Base-by-base conservation (phyloP, 1,140 invertebrate genomes). In the Alviniconcha marisindica region DNA sequence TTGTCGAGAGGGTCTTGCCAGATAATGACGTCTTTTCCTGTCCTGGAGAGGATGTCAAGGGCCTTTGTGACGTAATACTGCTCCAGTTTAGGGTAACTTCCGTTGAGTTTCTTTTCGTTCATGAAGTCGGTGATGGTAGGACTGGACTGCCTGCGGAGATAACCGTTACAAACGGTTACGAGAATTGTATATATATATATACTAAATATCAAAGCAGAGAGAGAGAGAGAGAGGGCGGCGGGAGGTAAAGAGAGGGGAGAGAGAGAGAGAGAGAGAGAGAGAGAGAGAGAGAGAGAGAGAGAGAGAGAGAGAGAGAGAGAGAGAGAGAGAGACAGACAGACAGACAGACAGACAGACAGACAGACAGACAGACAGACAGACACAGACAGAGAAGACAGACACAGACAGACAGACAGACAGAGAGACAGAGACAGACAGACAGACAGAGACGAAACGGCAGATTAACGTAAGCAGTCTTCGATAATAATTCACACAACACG, bases 1-100 rank as follows among this genome's bases (percentile, higher is more conserved):
- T 98, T 96, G 83, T 96, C 95, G 90, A 97, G 96, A 0, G 98
- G 96, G 93, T 98, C 97, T 93, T 98, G 96, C 97, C 97, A 99
- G 1, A 98, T 96, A 42, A 98, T 94, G 69, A 95, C 94, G 24
- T 92, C 95, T 0, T 83, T 95, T 7, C 89, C 86, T 18, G 93
- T 63, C 18, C 83, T 73, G 10, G 88, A 63, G 0, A 93, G 86
- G 74, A 94, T 92, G 63, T 93, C 86, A 1, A 96, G 88, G 1
- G 97, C 80, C 85, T 87, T 90, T 83, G 95, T 91, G 69, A 96
- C 94, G 89, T 96, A 97, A 81, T 95, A 94, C 80, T 94, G 93
- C 91, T 97, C 95, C 5, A 97, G 92, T 42, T 93, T 88, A 0
- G 89, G 87, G 89, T 95, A 94, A 15, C 85, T 82, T 71, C 93